phyloP scores from a whole-genome alignment of 2,888 invertebrate species.

The Antheraea assamensis region DNA sequence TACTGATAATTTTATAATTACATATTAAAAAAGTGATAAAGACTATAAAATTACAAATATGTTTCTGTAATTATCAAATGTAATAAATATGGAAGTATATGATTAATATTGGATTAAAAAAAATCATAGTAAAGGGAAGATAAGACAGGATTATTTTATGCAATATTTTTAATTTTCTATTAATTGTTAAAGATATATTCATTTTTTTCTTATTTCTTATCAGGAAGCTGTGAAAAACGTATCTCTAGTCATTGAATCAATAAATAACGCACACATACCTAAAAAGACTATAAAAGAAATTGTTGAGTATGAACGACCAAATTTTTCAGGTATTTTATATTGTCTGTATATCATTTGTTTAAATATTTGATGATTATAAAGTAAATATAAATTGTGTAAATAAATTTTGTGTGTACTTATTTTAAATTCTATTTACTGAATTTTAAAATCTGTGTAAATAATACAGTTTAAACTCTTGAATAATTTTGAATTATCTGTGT shows the following conservation, averaged over 20 bases:
- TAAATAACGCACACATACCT: conserved; percentile 34
- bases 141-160: not conserved
- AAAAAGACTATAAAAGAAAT: conserved; percentile 49
- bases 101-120: no score
- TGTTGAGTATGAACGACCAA: conserved; percentile 52
- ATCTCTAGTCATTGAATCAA: conserved; percentile 62
- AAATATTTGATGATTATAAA: not conserved
- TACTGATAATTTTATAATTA: not conserved
- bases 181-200: not conserved
- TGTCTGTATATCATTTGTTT: not conserved
- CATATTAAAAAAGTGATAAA: not conserved
- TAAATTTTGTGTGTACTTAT: not conserved
- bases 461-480: not conserved
- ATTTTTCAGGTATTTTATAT: conserved; percentile 57
- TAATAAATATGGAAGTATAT: no score
- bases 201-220: conserved; percentile 29
- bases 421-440: not conserved
- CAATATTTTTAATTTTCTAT: not conserved
- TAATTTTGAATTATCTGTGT: no score
- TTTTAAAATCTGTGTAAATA: not conserved
- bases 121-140: not conserved
- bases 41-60: no score
- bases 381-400: not conserved
- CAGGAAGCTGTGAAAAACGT: conserved; percentile 59
- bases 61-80: no score